Conservation (phyloP, 2,888 invertebrate genomes). For the Erpobdella octoculata region DNA sequence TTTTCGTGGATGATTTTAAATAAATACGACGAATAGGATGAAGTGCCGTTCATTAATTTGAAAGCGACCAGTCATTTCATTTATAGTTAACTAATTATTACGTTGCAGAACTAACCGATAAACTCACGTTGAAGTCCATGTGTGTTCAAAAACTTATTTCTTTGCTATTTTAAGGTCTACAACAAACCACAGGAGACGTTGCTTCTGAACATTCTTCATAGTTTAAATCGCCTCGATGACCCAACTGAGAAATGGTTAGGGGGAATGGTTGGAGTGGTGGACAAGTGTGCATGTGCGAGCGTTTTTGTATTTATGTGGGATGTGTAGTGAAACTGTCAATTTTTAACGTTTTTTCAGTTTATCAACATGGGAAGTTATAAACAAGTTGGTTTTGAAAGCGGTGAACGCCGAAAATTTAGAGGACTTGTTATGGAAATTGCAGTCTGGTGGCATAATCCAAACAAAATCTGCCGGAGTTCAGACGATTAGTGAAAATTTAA, state of each 20-base stretch:
- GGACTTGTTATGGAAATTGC: background rate
- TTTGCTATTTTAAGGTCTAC: too few relatives aligned
- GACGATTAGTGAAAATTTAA: background rate
- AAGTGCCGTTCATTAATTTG: too few relatives aligned
- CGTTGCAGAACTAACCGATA: too few relatives aligned
- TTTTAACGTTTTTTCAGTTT: background rate
- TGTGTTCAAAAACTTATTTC: too few relatives aligned
- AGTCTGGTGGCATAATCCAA: background rate
- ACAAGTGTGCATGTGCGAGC: background rate
- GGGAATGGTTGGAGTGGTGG: background rate
- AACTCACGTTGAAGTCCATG: too few relatives aligned
- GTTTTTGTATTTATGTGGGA: background rate
- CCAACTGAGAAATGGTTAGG: slow-evolving; percentile 52
- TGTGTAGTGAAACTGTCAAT: too few relatives aligned
- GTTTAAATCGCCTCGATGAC: slow-evolving; percentile 76
- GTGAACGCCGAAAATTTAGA: slow-evolving; percentile 10
- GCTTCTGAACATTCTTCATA: slow-evolving; percentile 82
- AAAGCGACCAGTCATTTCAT: too few relatives aligned
- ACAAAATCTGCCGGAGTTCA: background rate
- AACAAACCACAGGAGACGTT: slow-evolving; percentile 89
- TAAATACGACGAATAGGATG: too few relatives aligned
- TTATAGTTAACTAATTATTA: too few relatives aligned
- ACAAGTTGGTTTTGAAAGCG: slow-evolving; percentile 2
- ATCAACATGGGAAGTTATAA: slow-evolving; percentile 8
- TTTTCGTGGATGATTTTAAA: too few relatives aligned